These are phyloP conservation scores for Ryuthela nishihirai DNA, from an alignment of 2,888 invertebrate species.

Conservation along the genomic window DNA sequence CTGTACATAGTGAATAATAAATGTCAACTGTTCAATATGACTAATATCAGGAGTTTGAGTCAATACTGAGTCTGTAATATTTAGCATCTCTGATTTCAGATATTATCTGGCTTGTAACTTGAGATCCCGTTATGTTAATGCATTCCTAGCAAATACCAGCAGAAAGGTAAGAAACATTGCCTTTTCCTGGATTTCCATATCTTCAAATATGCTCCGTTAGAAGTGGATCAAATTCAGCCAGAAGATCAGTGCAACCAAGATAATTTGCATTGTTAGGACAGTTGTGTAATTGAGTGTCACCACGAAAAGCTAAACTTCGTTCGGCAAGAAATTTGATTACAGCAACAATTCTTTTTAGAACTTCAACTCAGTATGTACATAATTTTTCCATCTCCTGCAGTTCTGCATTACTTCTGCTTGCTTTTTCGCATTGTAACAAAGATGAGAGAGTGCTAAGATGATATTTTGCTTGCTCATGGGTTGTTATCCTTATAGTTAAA, in stretches of 20 bases:
- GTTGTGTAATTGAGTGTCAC: conserved; percentile 43
- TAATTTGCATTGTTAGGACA: conserved; percentile 44
- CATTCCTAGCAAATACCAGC: conserved; percentile 46
- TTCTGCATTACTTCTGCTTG: not conserved
- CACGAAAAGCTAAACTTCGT: conserved; percentile 44
- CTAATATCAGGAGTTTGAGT: not conserved
- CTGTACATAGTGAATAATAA: not conserved
- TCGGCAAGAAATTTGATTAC: conserved; percentile 42
- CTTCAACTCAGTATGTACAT: conserved; percentile 42
- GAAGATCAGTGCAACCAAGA: conserved; percentile 43
- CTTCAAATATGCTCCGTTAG: conserved; percentile 42
- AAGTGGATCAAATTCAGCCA: conserved; percentile 46
- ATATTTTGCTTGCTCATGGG: not conserved
- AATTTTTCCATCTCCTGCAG: conserved; percentile 14
- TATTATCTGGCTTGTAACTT: not conserved
- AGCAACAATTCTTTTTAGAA: conserved; percentile 43
- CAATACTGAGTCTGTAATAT: not conserved
- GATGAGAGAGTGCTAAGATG: not conserved
- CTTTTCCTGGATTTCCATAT: conserved; percentile 44
- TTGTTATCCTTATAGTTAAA: not conserved
- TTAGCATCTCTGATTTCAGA: not conserved
- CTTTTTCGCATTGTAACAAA: not conserved
- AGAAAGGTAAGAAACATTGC: conserved; percentile 43
- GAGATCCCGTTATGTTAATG: conserved; percentile 43
- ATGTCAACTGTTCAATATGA: not conserved